Evolutionary conservation across 2,113 vertebrate genomes (phyloP).

Genomic region (Acanthisitta chloris): DNA sequence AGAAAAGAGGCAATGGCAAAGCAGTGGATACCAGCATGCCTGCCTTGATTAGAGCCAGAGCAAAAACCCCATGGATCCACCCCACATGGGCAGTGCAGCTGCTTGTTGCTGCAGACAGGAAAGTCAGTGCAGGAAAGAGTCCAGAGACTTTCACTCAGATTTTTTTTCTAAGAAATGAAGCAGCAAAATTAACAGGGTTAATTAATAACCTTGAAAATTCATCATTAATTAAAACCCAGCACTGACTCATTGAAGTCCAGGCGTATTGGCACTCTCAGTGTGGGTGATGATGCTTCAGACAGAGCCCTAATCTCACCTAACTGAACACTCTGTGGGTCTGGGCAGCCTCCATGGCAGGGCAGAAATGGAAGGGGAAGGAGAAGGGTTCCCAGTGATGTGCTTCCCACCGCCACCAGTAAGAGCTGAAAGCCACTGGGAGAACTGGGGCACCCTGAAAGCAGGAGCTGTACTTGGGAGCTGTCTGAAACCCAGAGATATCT

Average conservation of each 20-base stretch:
- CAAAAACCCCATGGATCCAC: not conserved
- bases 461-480: not conserved
- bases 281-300: not conserved
- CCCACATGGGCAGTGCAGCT: not conserved
- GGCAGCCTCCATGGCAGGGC: not conserved
- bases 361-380: fast-evolving
- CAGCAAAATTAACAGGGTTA: not conserved
- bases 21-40: fast-evolving
- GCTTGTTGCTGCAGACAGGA: not conserved
- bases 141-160: not conserved
- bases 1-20: not conserved
- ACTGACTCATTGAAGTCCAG: not conserved
- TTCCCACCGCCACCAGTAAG: not conserved
- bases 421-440: not conserved
- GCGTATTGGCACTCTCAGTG: not conserved
- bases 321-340: fast-evolving
- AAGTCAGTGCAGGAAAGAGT: not conserved
- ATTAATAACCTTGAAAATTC: slow-evolving; percentile 1
- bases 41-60: not conserved
- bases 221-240: not conserved
- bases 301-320: not conserved
- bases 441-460: not conserved
- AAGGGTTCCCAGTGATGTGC: not conserved
- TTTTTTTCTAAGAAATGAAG: not conserved
- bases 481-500: not conserved